Evolutionary conservation across 30 jellyfish, hydroid and myxozoan species (phyloP).

Genomic region (Aurelia sp.): DNA sequence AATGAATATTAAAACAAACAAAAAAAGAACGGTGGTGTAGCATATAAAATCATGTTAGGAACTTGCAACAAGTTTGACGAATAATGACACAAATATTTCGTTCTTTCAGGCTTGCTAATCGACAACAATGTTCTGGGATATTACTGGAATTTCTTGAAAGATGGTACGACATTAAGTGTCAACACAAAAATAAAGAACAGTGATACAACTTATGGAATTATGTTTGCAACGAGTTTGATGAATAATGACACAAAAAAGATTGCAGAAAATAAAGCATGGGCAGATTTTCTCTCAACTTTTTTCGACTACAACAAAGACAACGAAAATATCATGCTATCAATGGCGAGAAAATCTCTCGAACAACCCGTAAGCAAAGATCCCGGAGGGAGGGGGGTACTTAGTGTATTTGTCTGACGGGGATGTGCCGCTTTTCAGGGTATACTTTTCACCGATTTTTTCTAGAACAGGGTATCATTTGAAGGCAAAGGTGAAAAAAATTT

Average conservation of each 20-base stretch:
- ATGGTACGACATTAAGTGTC: slow-evolving; percentile 27
- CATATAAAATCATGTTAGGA: slow-evolving; percentile 51
- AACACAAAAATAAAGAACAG: slow-evolving; percentile 39
- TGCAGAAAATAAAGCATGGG: slow-evolving; percentile 53
- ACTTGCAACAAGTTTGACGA: background rate
- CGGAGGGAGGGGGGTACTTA: no score
- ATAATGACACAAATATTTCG: background rate
- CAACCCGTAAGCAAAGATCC: slow-evolving; percentile 12
- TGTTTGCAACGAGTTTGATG: slow-evolving; percentile 38
- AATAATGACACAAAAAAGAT: background rate
- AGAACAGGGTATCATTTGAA: no score
- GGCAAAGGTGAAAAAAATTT: no score
- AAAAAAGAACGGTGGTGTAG: slow-evolving; percentile 21
- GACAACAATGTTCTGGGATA: slow-evolving; percentile 73
- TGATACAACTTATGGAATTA: slow-evolving; percentile 69
- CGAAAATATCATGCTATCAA: slow-evolving; percentile 65
- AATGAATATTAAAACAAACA: slow-evolving; percentile 15
- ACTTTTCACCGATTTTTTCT: no score
- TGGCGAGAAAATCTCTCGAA: slow-evolving; percentile 29
- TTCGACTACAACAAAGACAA: slow-evolving; percentile 68
- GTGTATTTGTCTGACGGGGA: no score
- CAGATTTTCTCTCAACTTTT: slow-evolving; percentile 50
- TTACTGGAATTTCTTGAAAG: slow-evolving; percentile 53
- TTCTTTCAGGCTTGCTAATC: slow-evolving; percentile 53
- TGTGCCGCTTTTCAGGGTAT: no score